Evolutionary conservation across 2,113 vertebrate genomes (phyloP).

Genomic region (Proteles cristata): DNA sequence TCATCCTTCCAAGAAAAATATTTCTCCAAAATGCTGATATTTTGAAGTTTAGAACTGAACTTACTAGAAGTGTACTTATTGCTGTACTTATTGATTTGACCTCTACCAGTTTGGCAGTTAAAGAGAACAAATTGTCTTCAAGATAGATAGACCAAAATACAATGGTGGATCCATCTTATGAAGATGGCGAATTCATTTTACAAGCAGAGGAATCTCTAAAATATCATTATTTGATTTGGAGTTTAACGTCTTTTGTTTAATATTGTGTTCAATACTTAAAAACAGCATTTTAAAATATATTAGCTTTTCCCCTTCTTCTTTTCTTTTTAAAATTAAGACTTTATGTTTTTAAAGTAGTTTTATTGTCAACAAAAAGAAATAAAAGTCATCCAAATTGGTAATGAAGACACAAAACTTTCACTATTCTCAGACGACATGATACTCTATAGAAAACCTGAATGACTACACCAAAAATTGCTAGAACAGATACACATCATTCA

Average conservation of each 20-base stretch:
- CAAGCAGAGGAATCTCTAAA: background rate
- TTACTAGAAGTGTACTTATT: background rate
- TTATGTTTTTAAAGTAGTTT: background rate
- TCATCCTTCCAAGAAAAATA: background rate
- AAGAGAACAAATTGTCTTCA: background rate
- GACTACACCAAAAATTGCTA: no score
- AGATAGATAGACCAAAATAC: background rate
- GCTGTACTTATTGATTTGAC: background rate
- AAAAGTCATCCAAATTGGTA: no score
- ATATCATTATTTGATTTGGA: background rate
- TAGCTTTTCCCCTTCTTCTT: background rate
- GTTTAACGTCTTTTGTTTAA: background rate
- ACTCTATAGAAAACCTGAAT: no score
- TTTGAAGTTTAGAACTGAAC: background rate
- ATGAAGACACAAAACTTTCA: no score
- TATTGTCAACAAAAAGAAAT: no score
- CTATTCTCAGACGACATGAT: no score
- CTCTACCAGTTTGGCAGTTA: background rate
- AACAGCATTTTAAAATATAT: background rate
- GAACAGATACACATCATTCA: no score
- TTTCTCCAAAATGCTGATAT: background rate
- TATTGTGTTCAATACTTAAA: background rate
- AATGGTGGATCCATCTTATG: background rate
- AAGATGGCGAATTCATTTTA: background rate
- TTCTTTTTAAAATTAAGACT: background rate